Base-by-base conservation (phyloP, 2,797 vertebrate species). In the Coluber constrictor region DNA sequence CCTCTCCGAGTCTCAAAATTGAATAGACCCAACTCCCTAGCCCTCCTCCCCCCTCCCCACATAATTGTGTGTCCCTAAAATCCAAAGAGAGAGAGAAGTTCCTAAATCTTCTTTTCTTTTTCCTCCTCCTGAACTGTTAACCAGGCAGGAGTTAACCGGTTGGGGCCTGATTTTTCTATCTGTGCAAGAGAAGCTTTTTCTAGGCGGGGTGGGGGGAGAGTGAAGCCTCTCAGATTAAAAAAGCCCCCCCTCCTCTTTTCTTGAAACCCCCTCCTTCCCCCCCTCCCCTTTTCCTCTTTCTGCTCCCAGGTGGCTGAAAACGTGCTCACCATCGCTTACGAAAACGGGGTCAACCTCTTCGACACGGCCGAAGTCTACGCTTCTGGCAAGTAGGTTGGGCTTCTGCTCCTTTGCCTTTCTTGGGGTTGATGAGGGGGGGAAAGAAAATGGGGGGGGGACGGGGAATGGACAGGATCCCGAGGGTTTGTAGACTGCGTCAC, bases 281-380 rank as follows among this genome's bases (percentile, higher is more conserved):
- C 0, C 86, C 90, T 3, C n/a, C n/a, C n/a, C n/a, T n/a, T n/a
- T 90, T 25, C 91, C 29, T 23, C 16, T 7, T 20, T 60, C 4
- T 15, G 90, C 59, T 83, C 4, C 37, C 54, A 98, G 97, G 96
- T 94, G 88, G 97, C 97, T 0, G 97, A 97, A 90, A 95, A 96
- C 23, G 93, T 98, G 79, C 96, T 98, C 95, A 97, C 97, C n/a
- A 86, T 96, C 6, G 97, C 97, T 11, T 97, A 97, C 4, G 97
- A 98, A 66, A 96, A 96, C 0, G 97, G 97, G 4, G 70, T 98
- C 88, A 98, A 97, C 93, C 97, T 98, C 74, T 98, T 98, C 27
- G 97, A 97, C 93, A 97, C 97, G 0, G 89, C 97, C 0, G 97
- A 97, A 90, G 97, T 97, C 51, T 97, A 97, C 0, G 97, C 97